Evolutionary conservation across 92 coral and sea anemone species (phyloP), one percentile per base, ranked within the genome.

Genomic region (Parazoanthus swiftii): DNA sequence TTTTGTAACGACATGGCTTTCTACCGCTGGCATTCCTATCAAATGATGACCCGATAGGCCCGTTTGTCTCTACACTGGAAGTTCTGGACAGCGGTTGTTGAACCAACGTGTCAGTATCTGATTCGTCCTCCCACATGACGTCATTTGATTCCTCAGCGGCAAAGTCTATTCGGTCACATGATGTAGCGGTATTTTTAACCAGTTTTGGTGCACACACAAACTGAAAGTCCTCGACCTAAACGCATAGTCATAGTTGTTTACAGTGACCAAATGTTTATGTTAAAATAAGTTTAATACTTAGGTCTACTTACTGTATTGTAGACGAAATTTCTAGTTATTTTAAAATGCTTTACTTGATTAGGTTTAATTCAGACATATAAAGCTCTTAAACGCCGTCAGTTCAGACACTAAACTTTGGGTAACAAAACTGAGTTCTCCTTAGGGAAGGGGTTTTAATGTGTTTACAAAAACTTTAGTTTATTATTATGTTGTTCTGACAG

Each of bases 61-160:
- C 88, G 70, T 80, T 80, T 2, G 88, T 42, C 74, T 91, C 92
- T 50, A 68, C 76, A 26, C 86, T 89, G 9, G 68, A 76, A 29
- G 75, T 70, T 84, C 93, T 73, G 50, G 89, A 88, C 81, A 88
- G 91, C 83, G 89, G 86, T n/a, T 91, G 88, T 25, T 89, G 94
- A 85, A 85, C 88, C 85, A 79, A 91, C 50, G 98, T 94, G 78
- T 93, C 98, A 74, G 85, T 87, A 81, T 95, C 98, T 39, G 88
- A 54, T 75, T 95, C 94, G 68, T 93, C 90, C 54, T 95, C 98
- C 98, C 98, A 95, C 58, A 90, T 79, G 90, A 93, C 98, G 93
- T 95, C 98, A 92, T 88, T 88, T 42, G 88, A 88, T 56, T 93
- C 92, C 63, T 90, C 90, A 20, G 91, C 87, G 16, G 92, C 94